These are phyloP conservation scores for Drosophila cognata DNA, from an alignment of 2,888 invertebrate genomes.

Conservation along the genomic window DNA sequence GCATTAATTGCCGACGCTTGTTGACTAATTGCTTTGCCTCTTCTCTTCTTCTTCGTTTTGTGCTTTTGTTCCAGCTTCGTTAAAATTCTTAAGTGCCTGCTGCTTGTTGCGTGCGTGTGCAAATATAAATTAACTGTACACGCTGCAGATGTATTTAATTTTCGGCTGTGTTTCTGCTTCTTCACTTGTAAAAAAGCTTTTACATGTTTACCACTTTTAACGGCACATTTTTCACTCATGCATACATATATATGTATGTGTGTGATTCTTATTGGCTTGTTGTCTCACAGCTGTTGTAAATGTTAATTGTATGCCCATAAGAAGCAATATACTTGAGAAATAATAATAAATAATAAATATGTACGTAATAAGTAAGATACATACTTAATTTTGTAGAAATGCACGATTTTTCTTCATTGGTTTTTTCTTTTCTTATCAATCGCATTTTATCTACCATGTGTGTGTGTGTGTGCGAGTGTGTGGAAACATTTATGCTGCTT, in stretches of 20 bases:
- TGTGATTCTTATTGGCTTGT: not conserved
- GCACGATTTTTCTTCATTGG: slow-evolving; percentile 24
- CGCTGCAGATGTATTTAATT: not conserved
- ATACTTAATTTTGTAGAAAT: slow-evolving; percentile 4
- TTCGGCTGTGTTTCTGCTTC: not conserved
- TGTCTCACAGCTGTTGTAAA: not conserved
- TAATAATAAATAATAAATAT: not conserved
- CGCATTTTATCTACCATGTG: slow-evolving; percentile 34
- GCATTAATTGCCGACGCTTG: not conserved
- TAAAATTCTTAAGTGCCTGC: not conserved
- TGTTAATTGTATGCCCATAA: not conserved
- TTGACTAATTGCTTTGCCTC: not conserved
- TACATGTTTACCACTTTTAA: not conserved
- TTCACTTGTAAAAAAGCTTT: not conserved
- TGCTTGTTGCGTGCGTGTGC: not conserved
- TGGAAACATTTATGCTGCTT: slow-evolving; percentile 6
- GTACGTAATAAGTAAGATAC: not conserved
- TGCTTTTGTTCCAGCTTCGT: not conserved
- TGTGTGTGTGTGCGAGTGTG: not conserved
- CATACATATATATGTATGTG: not conserved
- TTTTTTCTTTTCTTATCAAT: slow-evolving; percentile 39
- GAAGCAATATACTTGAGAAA: not conserved
- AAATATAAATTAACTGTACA: slow-evolving; percentile 1
- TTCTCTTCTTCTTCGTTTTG: not conserved
- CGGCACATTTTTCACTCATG: not conserved